These are phyloP conservation scores for Cerastoderma edule DNA, from an alignment of 2,888 invertebrate genomes.

Conservation along the genomic window DNA sequence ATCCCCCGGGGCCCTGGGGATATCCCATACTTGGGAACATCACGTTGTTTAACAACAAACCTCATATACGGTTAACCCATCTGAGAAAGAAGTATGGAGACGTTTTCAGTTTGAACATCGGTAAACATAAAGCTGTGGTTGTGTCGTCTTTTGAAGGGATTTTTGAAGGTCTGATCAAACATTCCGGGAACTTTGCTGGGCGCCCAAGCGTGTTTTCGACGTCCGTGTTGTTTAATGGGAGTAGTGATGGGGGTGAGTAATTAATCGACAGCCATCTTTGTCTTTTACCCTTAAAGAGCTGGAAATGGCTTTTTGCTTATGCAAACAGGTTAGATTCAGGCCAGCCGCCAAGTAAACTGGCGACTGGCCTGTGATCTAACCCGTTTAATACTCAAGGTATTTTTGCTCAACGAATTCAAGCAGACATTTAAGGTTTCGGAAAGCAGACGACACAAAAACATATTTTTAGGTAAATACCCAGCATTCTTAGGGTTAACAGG, in stretches of 20 bases:
- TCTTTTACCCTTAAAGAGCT: too few species aligned
- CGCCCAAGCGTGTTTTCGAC: slow-evolving; percentile 64
- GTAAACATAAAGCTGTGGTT: slow-evolving; percentile 67
- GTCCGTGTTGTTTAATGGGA: slow-evolving; percentile 62
- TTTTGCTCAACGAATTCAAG: too few species aligned
- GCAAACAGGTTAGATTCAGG: too few species aligned
- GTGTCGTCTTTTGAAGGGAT: slow-evolving; percentile 70
- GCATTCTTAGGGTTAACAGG: too few species aligned
- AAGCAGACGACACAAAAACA: too few species aligned
- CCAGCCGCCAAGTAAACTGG: too few species aligned
- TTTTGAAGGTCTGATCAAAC: slow-evolving; percentile 66
- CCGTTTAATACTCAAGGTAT: too few species aligned
- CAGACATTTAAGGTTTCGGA: too few species aligned
- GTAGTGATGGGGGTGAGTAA: slow-evolving; percentile 34
- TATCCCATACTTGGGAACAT: slow-evolving; percentile 69
- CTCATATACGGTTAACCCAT: slow-evolving; percentile 68
- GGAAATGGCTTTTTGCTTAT: too few species aligned
- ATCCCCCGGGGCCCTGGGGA: slow-evolving; percentile 66
- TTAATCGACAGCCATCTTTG: too few species aligned
- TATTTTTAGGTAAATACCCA: too few species aligned
- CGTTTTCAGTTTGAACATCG: slow-evolving; percentile 68
- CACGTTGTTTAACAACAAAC: slow-evolving; percentile 53
- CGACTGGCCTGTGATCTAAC: too few species aligned
- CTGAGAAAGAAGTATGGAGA: slow-evolving; percentile 72
- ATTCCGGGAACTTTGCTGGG: slow-evolving; percentile 56